Conservation (phyloP, 2,888 invertebrate species). For the Autographa pulchrina region DNA sequence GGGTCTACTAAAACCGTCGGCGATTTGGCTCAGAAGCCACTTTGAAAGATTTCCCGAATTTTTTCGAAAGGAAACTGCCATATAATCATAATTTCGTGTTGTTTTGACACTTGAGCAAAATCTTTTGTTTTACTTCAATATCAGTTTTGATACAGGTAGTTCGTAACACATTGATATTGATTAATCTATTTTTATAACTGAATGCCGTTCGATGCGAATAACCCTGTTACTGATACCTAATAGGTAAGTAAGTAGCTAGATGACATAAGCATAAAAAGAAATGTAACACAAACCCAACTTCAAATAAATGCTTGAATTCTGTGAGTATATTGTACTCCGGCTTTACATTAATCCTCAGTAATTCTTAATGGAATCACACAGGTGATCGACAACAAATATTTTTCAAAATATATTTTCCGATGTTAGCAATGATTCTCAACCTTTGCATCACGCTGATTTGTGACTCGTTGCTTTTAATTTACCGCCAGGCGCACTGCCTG, state of each 20-base stretch:
- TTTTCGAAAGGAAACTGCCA: too few relatives aligned
- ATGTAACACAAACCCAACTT: background rate
- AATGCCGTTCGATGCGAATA: background rate
- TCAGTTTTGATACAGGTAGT: background rate
- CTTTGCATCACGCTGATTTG: slow-evolving; percentile 1
- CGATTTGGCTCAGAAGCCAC: too few relatives aligned
- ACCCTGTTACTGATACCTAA: background rate
- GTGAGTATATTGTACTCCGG: slow-evolving; percentile 58
- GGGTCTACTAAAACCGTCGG: background rate
- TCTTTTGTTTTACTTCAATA: background rate
- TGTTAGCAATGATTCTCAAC: slow-evolving; percentile 64
- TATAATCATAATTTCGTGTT: too few relatives aligned
- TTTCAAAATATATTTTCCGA: slow-evolving; percentile 70
- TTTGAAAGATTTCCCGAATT: too few relatives aligned
- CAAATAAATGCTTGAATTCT: slow-evolving; percentile 42
- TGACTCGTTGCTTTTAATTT: slow-evolving; percentile 23
- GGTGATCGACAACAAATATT: slow-evolving; percentile 81
- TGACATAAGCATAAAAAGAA: background rate
- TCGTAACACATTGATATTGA: background rate
- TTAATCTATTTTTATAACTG: background rate
- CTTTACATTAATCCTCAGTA: slow-evolving; percentile 75
- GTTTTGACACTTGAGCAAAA: too few relatives aligned
- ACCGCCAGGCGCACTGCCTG: slow-evolving; percentile 5
- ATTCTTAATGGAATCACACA: slow-evolving; percentile 86
- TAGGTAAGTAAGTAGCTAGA: background rate